These are phyloP conservation scores for Microplitis deprimator DNA, from an alignment of 2,888 invertebrate species.

Conservation along the genomic window DNA sequence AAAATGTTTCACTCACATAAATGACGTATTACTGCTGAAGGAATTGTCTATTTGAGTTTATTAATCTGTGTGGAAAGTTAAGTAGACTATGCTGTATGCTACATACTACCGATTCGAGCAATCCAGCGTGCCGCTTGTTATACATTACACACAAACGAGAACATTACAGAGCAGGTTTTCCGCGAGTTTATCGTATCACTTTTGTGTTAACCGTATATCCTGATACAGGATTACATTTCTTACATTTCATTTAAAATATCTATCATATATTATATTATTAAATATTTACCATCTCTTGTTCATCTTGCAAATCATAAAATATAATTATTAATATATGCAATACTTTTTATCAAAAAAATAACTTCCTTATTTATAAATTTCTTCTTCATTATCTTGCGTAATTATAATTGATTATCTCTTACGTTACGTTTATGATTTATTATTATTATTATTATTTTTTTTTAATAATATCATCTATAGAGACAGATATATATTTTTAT, in stretches of 20 bases:
- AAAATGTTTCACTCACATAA: slow-evolving; percentile 12
- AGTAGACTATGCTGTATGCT: slow-evolving; percentile 4
- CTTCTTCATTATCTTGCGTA: slow-evolving; percentile 6
- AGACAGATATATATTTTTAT: too few species aligned
- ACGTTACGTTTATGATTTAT: not conserved
- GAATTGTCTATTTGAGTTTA: slow-evolving; percentile 13
- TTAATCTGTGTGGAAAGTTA: slow-evolving; percentile 8
- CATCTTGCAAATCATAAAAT: not conserved
- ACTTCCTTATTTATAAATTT: slow-evolving; percentile 23
- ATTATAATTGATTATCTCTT: slow-evolving; percentile 23
- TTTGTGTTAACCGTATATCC: slow-evolving; percentile 22
- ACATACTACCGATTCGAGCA: not conserved
- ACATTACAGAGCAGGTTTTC: slow-evolving; percentile 26
- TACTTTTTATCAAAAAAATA: slow-evolving; percentile 11
- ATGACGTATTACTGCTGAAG: slow-evolving; percentile 3
- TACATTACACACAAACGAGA: not conserved
- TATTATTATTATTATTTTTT: slow-evolving; percentile 1
- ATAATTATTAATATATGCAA: not conserved
- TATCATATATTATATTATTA: not conserved
- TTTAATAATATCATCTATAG: not conserved
- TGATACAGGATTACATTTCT: slow-evolving; percentile 16
- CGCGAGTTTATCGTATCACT: slow-evolving; percentile 22
- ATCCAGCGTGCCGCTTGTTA: not conserved
- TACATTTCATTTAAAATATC: not conserved
- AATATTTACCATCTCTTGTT: not conserved